phyloP scores from a whole-genome alignment of 2,888 invertebrate genomes.

The Cheilosia soror region DNA sequence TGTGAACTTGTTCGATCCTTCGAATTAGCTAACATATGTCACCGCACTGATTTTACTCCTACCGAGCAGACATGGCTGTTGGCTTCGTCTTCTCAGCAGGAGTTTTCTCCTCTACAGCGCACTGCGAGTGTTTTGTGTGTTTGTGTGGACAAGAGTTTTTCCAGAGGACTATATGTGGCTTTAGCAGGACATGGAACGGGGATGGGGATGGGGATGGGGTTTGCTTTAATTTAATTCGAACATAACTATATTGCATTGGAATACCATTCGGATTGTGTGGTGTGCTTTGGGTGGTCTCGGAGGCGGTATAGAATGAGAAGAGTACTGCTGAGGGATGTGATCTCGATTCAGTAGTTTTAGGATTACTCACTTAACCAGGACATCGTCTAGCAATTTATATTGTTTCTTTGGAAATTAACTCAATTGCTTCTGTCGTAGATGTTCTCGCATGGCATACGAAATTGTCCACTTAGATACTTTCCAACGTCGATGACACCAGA shows the following conservation, averaged over 20 bases:
- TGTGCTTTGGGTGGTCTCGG: slow-evolving; percentile 14
- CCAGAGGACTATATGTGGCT: slow-evolving; percentile 43
- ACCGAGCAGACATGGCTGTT: slow-evolving; percentile 64
- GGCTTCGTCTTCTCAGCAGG: slow-evolving; percentile 69
- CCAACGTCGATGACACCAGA: slow-evolving; percentile 69
- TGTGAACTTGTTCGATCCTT: slow-evolving; percentile 67
- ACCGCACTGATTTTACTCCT: slow-evolving; percentile 74
- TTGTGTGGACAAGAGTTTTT: slow-evolving; percentile 56
- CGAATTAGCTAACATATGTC: slow-evolving; percentile 76
- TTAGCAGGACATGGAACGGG: background rate
- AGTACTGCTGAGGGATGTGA: slow-evolving; percentile 43
- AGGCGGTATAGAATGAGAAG: background rate
- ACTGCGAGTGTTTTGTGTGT: slow-evolving; percentile 9
- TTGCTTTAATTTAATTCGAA: slow-evolving; percentile 72
- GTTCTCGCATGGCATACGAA: slow-evolving; percentile 66
- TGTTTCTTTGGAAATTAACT: slow-evolving; percentile 75
- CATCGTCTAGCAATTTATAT: slow-evolving; percentile 70
- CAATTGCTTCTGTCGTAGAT: slow-evolving; percentile 66
- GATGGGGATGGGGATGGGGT: background rate
- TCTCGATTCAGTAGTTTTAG: slow-evolving; percentile 65
- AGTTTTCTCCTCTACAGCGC: slow-evolving; percentile 10
- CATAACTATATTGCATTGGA: slow-evolving; percentile 73
- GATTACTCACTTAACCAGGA: slow-evolving; percentile 70
- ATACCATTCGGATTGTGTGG: slow-evolving; percentile 44
- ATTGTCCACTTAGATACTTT: slow-evolving; percentile 66